Evolutionary conservation across 2,888 invertebrate species (phyloP).

Genomic region (Alcis repandata): DNA sequence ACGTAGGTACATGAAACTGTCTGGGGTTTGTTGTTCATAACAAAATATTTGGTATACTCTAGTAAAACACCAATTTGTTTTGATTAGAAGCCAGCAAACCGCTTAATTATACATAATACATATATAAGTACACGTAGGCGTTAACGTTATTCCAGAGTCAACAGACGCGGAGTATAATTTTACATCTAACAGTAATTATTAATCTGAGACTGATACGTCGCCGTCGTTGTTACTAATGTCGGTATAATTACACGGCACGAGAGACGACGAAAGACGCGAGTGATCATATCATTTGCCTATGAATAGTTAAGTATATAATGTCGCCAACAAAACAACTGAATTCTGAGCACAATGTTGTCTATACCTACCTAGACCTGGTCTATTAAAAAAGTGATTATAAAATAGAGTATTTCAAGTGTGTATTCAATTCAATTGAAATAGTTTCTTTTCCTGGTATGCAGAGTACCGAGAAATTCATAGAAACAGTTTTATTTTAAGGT

Average conservation of each 20-base stretch:
- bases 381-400: too few species aligned
- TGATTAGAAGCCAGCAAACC: conserved; percentile 15
- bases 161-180: conserved; percentile 17
- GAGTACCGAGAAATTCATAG: too few species aligned
- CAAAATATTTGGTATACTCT: not conserved
- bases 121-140: conserved; percentile 5
- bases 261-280: too few species aligned
- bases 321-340: too few species aligned
- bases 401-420: too few species aligned
- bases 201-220: conserved; percentile 14
- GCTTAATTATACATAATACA: conserved; percentile 16
- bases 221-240: conserved; percentile 15
- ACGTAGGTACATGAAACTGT: not conserved
- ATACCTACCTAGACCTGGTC: too few species aligned
- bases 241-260: conserved; percentile 7
- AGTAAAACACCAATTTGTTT: conserved; percentile 7
- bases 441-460: too few species aligned
- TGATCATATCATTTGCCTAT: too few species aligned
- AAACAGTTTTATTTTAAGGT: too few species aligned
- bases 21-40: not conserved
- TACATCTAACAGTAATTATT: conserved; percentile 17
- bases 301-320: too few species aligned
- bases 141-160: conserved; percentile 19
- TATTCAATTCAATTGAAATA: too few species aligned
- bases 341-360: too few species aligned